phyloP scores from a whole-genome alignment of 2,113 vertebrate genomes.

The Tupaia chinensis region DNA sequence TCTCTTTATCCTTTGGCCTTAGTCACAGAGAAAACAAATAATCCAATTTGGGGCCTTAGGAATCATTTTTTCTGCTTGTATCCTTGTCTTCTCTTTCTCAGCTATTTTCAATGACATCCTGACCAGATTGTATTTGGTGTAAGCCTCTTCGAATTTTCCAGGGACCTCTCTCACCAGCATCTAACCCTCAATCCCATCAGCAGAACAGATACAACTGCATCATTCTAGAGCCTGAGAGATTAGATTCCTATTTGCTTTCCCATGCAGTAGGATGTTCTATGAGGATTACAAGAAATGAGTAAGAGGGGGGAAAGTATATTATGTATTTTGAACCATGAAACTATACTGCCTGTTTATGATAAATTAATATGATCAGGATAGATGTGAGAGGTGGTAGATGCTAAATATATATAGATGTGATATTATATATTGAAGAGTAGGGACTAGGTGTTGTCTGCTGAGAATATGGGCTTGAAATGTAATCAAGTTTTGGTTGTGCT shows the following conservation, averaged over 20 bases:
- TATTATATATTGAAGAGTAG: neutral
- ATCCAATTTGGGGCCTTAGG: neutral
- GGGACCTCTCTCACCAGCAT: no score
- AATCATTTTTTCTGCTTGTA: conserved; percentile 14
- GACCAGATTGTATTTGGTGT: neutral
- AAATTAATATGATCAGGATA: neutral
- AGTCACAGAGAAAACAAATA: conserved; percentile 44
- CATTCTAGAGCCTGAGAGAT: neutral
- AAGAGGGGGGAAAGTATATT: neutral
- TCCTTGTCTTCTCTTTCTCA: neutral
- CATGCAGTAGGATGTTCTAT: neutral
- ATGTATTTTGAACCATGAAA: neutral
- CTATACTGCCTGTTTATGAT: conserved; percentile 12
- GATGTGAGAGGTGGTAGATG: neutral
- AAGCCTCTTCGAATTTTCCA: conserved; percentile 53
- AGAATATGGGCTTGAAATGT: conserved; percentile 10
- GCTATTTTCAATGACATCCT: conserved; percentile 40
- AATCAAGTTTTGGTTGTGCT: conserved; percentile 27
- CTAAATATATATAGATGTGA: neutral
- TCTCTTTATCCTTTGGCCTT: neutral
- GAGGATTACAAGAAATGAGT: neutral
- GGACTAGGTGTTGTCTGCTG: neutral
- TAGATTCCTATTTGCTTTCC: neutral
- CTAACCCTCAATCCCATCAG: neutral
- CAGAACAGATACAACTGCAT: conserved; percentile 12